Base-by-base conservation (phyloP, 2,888 invertebrate species). In the Nomada hirtipes region DNA sequence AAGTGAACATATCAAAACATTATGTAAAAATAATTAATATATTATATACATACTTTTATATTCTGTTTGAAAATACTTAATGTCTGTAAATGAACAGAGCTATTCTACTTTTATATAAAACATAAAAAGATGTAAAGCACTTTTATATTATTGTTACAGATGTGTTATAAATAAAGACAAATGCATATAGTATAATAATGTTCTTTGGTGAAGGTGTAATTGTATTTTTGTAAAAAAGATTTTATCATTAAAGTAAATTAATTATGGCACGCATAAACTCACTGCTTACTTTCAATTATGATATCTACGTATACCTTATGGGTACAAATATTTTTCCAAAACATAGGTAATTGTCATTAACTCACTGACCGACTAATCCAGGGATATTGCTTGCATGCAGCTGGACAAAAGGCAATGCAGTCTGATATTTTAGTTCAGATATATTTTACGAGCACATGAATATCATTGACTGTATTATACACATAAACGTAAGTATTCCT, bases 321-420 rank as follows among this genome's bases (percentile, higher is more conserved):
- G 57, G 55, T 61, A 53, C 71, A 53, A 69, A 79, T 75, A 84
- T 71, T 75, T 67, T 74, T 79, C 7, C 70, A 75, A 57, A 82
- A 63, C 44, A 67, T 78, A 69, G 79, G 67, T 69, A 71, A 76
- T 79, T 82, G 82, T 85, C 73, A 88, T 74, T 87, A 89, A 87
- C 77, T 69, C 36, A 36, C 36, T 36, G 36, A 75, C 53, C 79
- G 61, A 86, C 83, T 88, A 88, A 91, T 86, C 69, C 85, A 88
- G 83, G 85, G 87, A 82, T 85, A 86, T 91, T 91, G 84, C 91
- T 92, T 92, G 92, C 94, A 94, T 91, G 92, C 93, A 94, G 93
- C 93, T 86, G 92, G 92, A 92, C 86, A 86, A 87, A 92, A 90
- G 88, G 87, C 89, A 90, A 89, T 89, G 85, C 90, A 89, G 85